phyloP scores from a whole-genome alignment of 2,113 vertebrate genomes.

The Melanerpes formicivorus region DNA sequence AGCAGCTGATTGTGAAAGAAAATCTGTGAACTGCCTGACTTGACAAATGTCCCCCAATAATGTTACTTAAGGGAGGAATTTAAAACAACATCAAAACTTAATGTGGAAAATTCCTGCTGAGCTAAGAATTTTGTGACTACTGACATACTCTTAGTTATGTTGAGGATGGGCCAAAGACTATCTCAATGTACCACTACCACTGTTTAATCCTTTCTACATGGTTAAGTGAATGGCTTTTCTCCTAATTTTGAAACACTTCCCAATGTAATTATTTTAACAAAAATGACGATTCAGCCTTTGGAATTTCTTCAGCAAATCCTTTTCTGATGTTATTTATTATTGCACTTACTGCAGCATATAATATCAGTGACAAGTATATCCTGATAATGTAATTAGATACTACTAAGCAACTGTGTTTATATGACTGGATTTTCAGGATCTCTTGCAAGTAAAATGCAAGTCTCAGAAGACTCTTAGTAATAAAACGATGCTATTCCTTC shows the following conservation, averaged over 20 bases:
- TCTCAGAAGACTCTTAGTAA: neutral
- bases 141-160: neutral
- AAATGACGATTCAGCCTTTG: conserved; percentile 65
- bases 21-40: neutral
- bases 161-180: conserved; percentile 47
- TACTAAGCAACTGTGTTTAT: conserved; percentile 13
- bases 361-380: conserved; percentile 29
- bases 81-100: neutral
- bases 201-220: conserved; percentile 34
- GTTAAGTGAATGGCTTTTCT: conserved; percentile 28
- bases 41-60: conserved; percentile 8
- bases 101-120: conserved; percentile 47
- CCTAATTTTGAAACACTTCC: conserved; percentile 60
- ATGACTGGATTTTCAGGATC: neutral
- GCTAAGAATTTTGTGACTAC: conserved; percentile 12
- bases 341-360: conserved; percentile 28
- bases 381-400: conserved; percentile 54
- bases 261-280: conserved; percentile 59
- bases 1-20: neutral
- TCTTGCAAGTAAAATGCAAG: neutral
- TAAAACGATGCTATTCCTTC: neutral
- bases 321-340: conserved; percentile 66
- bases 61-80: neutral
- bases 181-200: neutral
- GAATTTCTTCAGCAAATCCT: conserved; percentile 66